Percentiles rank a stretch among this genome's conserved stretches.
Evolutionary conservation across 2,113 vertebrate genomes (phyloP).

Genomic region (Edolisoma coerulescens): DNA sequence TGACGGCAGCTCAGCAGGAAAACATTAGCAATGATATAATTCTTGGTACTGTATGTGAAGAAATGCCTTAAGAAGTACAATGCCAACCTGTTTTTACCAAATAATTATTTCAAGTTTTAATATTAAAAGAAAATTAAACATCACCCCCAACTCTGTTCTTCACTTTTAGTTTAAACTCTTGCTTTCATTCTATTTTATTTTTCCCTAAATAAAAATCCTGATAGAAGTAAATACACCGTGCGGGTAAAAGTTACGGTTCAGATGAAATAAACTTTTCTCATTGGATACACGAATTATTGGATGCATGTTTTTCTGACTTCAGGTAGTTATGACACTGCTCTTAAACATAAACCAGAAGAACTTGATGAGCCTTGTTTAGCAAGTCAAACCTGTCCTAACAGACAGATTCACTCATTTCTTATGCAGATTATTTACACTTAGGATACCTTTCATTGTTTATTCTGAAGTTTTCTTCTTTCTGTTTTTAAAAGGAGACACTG

Average conservation of each 20-base stretch:
- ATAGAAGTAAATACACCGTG: not conserved
- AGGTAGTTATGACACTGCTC: not conserved
- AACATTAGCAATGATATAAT: constrained; percentile 74
- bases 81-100: constrained; percentile 36
- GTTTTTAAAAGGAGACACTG: constrained; percentile 26
- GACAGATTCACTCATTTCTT: not conserved
- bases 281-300: not conserved
- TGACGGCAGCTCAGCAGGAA: constrained; percentile 62
- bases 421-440: constrained; percentile 5
- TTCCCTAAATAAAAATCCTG: constrained; percentile 35
- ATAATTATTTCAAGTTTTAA: constrained; percentile 24
- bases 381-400: constrained; percentile 30
- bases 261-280: constrained; percentile 15
- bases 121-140: not conserved
- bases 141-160: constrained; percentile 17
- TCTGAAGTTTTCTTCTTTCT: not conserved
- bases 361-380: not conserved
- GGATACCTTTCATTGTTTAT: constrained; percentile 3
- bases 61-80: constrained; percentile 64
- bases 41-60: constrained; percentile 51
- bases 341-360: constrained; percentile 11
- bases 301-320: not conserved
- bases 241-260: constrained; percentile 2
- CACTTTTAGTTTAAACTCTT: constrained; percentile 31
- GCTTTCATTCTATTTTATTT: constrained; percentile 7